These are phyloP conservation scores for Sylvietta virens DNA, from an alignment of 2,113 vertebrate species.

Conservation along the genomic window DNA sequence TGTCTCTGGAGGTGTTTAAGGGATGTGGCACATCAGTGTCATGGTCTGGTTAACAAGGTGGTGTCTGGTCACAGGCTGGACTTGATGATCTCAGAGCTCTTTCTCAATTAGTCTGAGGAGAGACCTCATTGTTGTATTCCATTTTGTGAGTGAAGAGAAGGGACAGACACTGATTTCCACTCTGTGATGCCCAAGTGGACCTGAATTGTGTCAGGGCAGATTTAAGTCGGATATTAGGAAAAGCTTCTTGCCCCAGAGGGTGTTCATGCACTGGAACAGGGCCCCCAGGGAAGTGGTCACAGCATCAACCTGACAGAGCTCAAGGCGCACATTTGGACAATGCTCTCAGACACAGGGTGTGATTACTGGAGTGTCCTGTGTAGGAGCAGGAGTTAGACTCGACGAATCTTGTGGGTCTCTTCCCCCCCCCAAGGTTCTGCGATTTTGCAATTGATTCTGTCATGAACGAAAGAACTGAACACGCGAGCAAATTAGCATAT, in stretches of 20 bases:
- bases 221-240: not conserved
- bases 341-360: not conserved
- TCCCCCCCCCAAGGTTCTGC: not conserved
- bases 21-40: not conserved
- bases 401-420: not conserved
- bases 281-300: too few relatives aligned
- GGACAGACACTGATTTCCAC: not conserved
- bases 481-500: fast-evolving
- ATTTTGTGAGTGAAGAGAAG: not conserved
- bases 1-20: not conserved
- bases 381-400: not conserved
- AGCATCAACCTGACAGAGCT: not conserved
- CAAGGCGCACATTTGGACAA: not conserved
- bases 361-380: too few relatives aligned
- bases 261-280: not conserved
- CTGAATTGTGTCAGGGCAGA: not conserved
- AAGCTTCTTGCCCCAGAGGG: not conserved
- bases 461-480: not conserved
- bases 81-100: not conserved
- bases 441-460: not conserved
- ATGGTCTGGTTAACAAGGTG: not conserved
- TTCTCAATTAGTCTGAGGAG: not conserved
- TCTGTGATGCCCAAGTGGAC: not conserved
- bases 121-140: not conserved
- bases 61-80: not conserved